A percentile compares a stretch with the other conserved stretches of the same genome.
Evolutionary conservation across 1,140 invertebrate genomes (phyloP).

Genomic region (Aradophagus sp.): DNA sequence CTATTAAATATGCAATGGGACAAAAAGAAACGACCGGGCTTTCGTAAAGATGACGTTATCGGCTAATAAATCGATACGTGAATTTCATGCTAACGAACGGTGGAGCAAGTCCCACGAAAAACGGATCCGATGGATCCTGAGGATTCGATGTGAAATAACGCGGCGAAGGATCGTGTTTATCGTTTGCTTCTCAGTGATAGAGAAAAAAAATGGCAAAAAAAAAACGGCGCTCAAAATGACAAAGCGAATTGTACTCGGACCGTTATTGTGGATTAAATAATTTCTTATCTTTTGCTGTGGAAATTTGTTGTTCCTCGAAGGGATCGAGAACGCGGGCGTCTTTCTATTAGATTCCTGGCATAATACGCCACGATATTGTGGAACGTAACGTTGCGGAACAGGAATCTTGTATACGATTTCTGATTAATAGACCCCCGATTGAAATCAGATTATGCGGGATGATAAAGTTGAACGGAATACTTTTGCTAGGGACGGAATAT

Average conservation of each 20-base stretch:
- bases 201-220: too few species aligned
- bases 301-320: conserved; percentile 2
- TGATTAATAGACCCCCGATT: conserved; percentile 31
- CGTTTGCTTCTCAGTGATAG: too few species aligned
- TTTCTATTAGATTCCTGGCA: conserved; percentile 4
- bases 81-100: too few species aligned
- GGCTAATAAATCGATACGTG: too few species aligned
- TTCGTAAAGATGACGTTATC: too few species aligned
- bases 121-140: too few species aligned
- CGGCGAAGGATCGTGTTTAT: too few species aligned
- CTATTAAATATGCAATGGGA: background rate
- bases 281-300: background rate
- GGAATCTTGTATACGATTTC: conserved; percentile 29
- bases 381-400: conserved; percentile 6
- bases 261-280: background rate
- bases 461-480: conserved; percentile 33
- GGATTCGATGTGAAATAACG: too few species aligned
- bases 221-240: too few species aligned
- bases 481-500: conserved; percentile 33
- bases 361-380: conserved; percentile 7
- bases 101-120: too few species aligned
- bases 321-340: too few species aligned
- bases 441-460: conserved; percentile 43
- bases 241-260: conserved; percentile 5
- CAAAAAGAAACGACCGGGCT: too few species aligned